Conservation (phyloP, 1,140 invertebrate species). For the Cheumatopsyche charites region DNA sequence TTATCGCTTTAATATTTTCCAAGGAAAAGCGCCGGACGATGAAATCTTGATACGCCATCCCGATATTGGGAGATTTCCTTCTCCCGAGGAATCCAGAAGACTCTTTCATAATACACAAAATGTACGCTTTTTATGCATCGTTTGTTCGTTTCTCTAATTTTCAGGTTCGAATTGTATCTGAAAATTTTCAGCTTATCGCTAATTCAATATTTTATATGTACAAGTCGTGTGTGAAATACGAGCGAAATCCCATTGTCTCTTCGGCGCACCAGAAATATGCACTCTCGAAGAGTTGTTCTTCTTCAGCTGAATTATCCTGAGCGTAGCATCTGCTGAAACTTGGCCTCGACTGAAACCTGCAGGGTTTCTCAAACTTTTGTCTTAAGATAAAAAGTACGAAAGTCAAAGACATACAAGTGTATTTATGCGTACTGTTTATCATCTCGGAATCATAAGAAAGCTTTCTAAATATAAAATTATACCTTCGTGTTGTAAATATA, state of each 20-base stretch:
- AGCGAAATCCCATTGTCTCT: not conserved
- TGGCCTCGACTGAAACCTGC: not conserved
- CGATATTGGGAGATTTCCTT: not conserved
- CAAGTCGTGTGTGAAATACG: constrained; percentile 14
- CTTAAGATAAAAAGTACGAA: too few species aligned
- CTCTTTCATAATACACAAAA: too few species aligned
- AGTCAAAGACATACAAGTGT: too few species aligned
- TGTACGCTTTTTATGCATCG: too few species aligned
- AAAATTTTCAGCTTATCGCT: too few species aligned
- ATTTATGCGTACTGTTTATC: too few species aligned
- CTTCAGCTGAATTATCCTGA: constrained; percentile 9
- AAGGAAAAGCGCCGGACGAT: not conserved
- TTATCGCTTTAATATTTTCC: constrained; percentile 34
- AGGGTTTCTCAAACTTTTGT: too few species aligned
- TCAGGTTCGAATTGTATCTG: too few species aligned
- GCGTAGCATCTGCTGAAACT: constrained; percentile 14
- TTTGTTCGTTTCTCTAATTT: too few species aligned
- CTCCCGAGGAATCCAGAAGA: not conserved
- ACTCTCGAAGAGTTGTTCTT: constrained; percentile 14
- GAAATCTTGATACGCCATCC: constrained; percentile 6
- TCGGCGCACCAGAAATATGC: not conserved
- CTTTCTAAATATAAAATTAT: too few species aligned
- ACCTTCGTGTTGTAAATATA: too few species aligned
- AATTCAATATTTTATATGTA: not conserved
- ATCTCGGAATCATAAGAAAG: too few species aligned